Conservation (phyloP, 35 echinoderm and acorn worm genomes). For the Stichopus chloronotus region DNA sequence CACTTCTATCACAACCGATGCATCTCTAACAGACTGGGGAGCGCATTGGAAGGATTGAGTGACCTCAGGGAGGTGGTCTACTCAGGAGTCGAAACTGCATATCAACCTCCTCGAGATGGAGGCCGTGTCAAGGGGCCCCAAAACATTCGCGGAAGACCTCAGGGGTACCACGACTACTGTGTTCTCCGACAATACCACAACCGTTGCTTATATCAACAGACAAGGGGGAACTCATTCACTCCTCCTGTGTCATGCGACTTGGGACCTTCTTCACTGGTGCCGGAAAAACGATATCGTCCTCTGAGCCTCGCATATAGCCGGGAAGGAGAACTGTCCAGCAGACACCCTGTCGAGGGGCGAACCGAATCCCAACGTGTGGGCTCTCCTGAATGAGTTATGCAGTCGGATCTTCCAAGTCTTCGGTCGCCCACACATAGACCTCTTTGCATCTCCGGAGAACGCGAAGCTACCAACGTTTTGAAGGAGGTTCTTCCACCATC, state of each 20-base stretch:
- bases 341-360: too few species aligned
- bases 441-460: conserved; percentile 16
- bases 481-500: too few species aligned
- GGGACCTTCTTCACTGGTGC: background rate
- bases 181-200: conserved; percentile 34
- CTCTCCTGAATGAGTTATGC: too few species aligned
- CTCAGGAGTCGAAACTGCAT: background rate
- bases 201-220: conserved; percentile 61
- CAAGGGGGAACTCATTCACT: conserved; percentile 32
- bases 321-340: too few species aligned
- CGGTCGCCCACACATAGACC: conserved; percentile 4
- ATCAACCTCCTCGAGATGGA: conserved; percentile 36
- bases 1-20: background rate
- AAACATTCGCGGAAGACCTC: background rate
- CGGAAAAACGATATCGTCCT: background rate
- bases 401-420: background rate
- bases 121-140: background rate
- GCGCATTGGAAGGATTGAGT: background rate
- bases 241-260: background rate
- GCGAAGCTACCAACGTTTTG: background rate
- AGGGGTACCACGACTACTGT: background rate
- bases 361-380: background rate
- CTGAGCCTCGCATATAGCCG: conserved; percentile 21
- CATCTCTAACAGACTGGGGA: background rate
- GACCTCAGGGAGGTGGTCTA: background rate